These are phyloP conservation scores for Dendrocincla fuliginosa DNA, from an alignment of 2,797 vertebrate genomes.

Conservation along the genomic window DNA sequence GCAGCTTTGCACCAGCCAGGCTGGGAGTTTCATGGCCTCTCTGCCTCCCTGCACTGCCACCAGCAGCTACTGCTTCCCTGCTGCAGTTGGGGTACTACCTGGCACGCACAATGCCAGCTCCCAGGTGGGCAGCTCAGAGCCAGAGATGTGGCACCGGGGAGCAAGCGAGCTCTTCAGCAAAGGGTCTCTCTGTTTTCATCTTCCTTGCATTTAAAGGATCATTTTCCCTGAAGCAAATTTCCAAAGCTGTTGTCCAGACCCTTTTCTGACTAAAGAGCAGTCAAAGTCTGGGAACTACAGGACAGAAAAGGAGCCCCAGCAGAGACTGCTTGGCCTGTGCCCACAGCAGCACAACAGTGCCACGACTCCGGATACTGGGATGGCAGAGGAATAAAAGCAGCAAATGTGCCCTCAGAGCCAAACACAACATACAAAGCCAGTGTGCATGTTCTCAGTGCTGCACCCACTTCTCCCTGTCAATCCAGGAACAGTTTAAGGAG, in stretches of 20 bases:
- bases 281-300: accelerated
- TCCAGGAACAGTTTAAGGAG: accelerated
- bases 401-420: background rate
- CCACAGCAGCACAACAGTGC: background rate
- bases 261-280: background rate
- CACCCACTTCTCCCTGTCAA: accelerated
- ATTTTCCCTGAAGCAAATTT: background rate
- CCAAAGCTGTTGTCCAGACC: background rate
- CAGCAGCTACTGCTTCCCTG: background rate
- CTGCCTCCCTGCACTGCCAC: background rate
- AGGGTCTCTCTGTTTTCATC: background rate
- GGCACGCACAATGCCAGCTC: accelerated
- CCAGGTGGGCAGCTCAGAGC: background rate
- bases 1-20: background rate
- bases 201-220: background rate
- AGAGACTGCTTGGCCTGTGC: background rate
- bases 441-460: accelerated
- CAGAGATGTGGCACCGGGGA: background rate
- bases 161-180: accelerated
- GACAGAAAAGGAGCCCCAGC: background rate
- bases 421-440: background rate
- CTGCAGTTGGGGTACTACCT: background rate
- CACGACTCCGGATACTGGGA: background rate
- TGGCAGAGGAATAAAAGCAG: background rate
- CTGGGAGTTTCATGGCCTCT: background rate